Evolutionary conservation across 2,797 vertebrate genomes (phyloP), one percentile per base, ranked within the genome.

Genomic region (Allobates femoralis): DNA sequence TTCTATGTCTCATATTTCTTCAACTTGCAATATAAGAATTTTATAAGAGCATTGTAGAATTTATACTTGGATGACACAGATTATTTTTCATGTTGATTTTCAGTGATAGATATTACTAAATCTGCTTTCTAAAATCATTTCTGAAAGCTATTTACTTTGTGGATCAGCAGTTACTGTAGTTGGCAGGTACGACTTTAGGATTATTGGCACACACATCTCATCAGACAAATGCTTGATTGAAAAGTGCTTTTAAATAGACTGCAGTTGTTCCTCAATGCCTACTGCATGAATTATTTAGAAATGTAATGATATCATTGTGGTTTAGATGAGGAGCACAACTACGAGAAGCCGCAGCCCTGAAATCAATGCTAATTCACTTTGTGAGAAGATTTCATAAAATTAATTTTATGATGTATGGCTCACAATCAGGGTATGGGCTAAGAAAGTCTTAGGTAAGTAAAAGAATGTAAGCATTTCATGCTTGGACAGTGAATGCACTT

Each of bases 161-260:
- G 30, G 37, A 76, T 86, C 23, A 64, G 28, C 28, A 53, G 28
- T 55, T 53, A 69, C 50, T 79, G 50, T 78, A 50, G 71, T 71
- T 87, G 81, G 74, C 79, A 87, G 81, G 64, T 79, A 56, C 73
- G 37, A 51, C 46, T 87, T 83, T 50, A 71, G 75, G n/a, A 79
- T 73, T 82, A 87, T 87, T 69, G 50, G 62, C 80, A 79, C 26
- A 87, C 71, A 78, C 62, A 60, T 87, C 80, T 83, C 80, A 83
- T 87, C 75, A 84, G 81, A 84, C 81, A 79, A 79, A 84, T 79
- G 34, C 76, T 73, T 87, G 81, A 87, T 74, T 87, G 81, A 87
- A 83, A 78, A 87, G 81, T 79, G 64, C 75, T 87, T 84, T 84
- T 84, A 84, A 87, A 87, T 87, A 84, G 81, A 84, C 81, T 87